Base-by-base conservation (phyloP, 2,888 invertebrate species). In the Liopterus haemorrhoidalis region DNA sequence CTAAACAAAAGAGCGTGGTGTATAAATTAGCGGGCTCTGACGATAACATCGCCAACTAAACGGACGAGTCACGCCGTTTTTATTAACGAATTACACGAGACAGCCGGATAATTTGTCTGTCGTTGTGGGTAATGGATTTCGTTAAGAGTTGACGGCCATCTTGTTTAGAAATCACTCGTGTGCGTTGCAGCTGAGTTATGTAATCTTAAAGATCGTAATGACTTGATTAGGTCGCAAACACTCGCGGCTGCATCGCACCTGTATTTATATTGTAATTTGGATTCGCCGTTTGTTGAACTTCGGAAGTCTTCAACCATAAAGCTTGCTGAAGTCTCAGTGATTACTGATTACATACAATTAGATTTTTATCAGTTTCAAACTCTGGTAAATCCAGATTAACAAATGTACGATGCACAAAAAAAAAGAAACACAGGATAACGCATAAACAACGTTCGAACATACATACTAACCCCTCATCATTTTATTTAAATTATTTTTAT, bases 1-100 rank as follows among this genome's bases (percentile, higher is more conserved):
- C 61, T 64, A 65, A 63, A 65, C 62, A 66, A 65, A 67, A 65
- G 63, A 62, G 63, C 61, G 63, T 59, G 61, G 60, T 64, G 63
- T 65, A 67, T 66, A 67, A 67, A 68, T 65, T 66, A 66, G 66
- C 64, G 58, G 61, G 57, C 58, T 54, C 53, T 48, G 50, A 56
- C 61, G 64, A 65, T 64, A 63, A 64, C 61, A 64, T 64, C 65
- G 60, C 59, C 59, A 58, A 61, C 60, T 63, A 64, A 65, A 64
- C 61, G 65, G 58, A 60, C 67, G 59, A 68, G 66, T 65, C 64
- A 65, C 61, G 63, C 61, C 62, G 62, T 62, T 61, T 62, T 64
- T 65, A 64, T 64, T 60, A 60, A 63, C 59, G 63, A 61, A 64
- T 64, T 61, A 63, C 62, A 63, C 52, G 59, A 56, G 61, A 61